Conservation (phyloP, 2,113 vertebrate species). For the Urocitellus parryii region DNA sequence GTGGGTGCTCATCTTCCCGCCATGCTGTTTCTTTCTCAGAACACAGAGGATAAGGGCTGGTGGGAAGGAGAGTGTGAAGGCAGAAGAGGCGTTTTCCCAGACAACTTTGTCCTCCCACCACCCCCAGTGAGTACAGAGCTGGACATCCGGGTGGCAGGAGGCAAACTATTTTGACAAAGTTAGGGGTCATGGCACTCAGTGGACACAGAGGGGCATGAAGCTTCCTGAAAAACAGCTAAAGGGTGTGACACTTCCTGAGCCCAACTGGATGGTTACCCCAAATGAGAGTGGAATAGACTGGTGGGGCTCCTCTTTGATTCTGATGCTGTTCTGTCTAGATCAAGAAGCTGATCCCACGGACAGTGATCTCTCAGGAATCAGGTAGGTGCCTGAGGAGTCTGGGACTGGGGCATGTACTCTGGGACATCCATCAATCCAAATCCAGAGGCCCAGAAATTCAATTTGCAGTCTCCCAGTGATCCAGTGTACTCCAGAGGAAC, state of each 20-base stretch:
- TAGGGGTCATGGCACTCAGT: background rate
- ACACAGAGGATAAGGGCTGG: constrained; percentile 92
- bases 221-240: background rate
- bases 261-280: background rate
- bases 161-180: background rate
- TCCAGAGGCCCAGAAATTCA: background rate
- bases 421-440: background rate
- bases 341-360: constrained; percentile 69
- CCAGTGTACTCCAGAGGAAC: background rate
- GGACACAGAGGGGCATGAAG: background rate
- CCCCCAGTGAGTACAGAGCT: constrained; percentile 76
- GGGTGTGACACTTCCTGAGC: background rate
- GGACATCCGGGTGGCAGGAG: background rate
- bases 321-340: constrained; percentile 52
- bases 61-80: constrained; percentile 93
- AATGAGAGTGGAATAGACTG: background rate
- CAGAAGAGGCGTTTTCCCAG: constrained; percentile 91
- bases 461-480: background rate
- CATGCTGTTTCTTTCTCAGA: constrained; percentile 55
- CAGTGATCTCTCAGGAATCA: constrained; percentile 51
- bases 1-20: background rate
- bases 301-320: background rate
- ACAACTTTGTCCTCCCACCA: constrained; percentile 93
- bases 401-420: background rate
- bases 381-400: constrained; percentile 30